A percentile compares a stretch with the other conserved stretches of the same genome.
phyloP scores from a whole-genome alignment of 2,797 vertebrate species.

The Sebastes nivosus region DNA sequence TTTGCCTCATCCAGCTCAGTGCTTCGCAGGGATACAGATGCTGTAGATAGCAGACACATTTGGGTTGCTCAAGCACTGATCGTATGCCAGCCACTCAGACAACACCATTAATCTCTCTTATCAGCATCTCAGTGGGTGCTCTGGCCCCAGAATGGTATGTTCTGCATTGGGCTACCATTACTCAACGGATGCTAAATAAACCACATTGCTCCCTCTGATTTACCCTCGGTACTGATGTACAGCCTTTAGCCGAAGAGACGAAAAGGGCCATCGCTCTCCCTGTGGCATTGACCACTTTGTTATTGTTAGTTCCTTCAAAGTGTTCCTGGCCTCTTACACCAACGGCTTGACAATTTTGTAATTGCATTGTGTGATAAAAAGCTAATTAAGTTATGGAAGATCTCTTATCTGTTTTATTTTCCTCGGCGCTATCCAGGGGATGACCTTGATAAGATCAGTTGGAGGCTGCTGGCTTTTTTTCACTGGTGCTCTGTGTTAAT shows the following conservation, averaged over 20 bases:
- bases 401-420: constrained; percentile 83
- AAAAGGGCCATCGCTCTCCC: constrained; percentile 69
- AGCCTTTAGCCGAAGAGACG: constrained; percentile 50
- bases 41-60: constrained; percentile 85
- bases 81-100: constrained; percentile 82
- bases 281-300: constrained; percentile 74
- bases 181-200: constrained; percentile 80
- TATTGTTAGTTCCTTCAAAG: constrained; percentile 80
- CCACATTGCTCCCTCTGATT: constrained; percentile 72
- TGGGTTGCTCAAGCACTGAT: constrained; percentile 83
- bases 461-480: constrained; percentile 61
- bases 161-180: constrained; percentile 79
- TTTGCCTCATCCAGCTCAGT: constrained; percentile 78
- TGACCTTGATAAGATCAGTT: constrained; percentile 83
- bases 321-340: constrained; percentile 72
- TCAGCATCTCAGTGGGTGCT: constrained; percentile 82
- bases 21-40: constrained; percentile 82
- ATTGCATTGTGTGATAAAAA: constrained; percentile 85
- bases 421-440: constrained; percentile 73
- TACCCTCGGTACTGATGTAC: constrained; percentile 69
- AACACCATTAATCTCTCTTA: constrained; percentile 90
- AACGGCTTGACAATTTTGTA: constrained; percentile 82
- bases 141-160: constrained; percentile 76
- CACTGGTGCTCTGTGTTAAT: constrained; percentile 67
- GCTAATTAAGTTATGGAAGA: constrained; percentile 88